Conservation (phyloP, 2,888 invertebrate species). For the Microplitis manilae region DNA sequence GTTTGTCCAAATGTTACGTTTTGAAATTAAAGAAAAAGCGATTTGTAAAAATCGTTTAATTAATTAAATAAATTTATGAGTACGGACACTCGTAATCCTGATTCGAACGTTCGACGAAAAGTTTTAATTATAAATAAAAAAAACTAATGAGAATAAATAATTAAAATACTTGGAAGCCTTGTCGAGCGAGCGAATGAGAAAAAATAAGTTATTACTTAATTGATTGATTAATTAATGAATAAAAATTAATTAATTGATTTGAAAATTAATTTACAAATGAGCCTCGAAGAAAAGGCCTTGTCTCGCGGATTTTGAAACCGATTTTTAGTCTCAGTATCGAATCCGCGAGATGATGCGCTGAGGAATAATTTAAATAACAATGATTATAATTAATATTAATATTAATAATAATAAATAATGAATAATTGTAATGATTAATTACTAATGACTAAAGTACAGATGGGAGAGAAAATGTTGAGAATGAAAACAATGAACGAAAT, state of each 20-base stretch:
- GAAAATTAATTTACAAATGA: slow-evolving; percentile 37
- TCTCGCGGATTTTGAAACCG: slow-evolving; percentile 65
- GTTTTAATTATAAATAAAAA: slow-evolving; percentile 39
- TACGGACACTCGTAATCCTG: slow-evolving; percentile 56
- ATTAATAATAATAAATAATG: neutral
- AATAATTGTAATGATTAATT: neutral
- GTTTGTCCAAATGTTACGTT: slow-evolving; percentile 50
- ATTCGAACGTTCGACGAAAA: slow-evolving; percentile 69
- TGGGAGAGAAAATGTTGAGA: neutral
- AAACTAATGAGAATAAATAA: slow-evolving; percentile 31
- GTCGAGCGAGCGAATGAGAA: slow-evolving; percentile 69
- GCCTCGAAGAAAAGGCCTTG: slow-evolving; percentile 63
- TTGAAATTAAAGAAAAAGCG: neutral
- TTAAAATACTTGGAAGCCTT: slow-evolving; percentile 53
- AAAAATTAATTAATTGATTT: slow-evolving; percentile 26
- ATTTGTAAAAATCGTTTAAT: slow-evolving; percentile 57
- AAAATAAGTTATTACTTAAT: slow-evolving; percentile 53
- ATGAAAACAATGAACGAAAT: slow-evolving; percentile 6
- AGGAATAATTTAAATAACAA: slow-evolving; percentile 46
- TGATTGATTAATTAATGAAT: slow-evolving; percentile 31
- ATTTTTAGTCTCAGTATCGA: slow-evolving; percentile 51
- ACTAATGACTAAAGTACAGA: neutral
- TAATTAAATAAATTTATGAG: slow-evolving; percentile 58
- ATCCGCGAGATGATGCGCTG: slow-evolving; percentile 68
- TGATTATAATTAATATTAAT: slow-evolving; percentile 38